A percentile compares a stretch with the other conserved stretches of the same genome.
Evolutionary conservation across 2,113 vertebrate species (phyloP).

Genomic region (Aptenodytes forsteri): DNA sequence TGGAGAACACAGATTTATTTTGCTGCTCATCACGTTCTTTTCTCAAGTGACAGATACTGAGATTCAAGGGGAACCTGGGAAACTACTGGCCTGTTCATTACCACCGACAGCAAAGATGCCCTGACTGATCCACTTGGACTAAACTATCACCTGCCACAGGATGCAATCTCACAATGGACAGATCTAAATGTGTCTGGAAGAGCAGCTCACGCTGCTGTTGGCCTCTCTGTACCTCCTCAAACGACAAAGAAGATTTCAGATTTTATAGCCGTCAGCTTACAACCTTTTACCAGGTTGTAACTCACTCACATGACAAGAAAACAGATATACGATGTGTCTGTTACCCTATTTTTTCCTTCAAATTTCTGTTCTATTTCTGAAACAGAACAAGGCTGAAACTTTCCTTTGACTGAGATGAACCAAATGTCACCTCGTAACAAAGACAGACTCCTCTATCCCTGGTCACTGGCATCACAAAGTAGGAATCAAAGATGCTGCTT

Average conservation of each 20-base stretch:
- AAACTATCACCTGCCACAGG: background rate
- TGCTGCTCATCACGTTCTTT: background rate
- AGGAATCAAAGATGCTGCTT: background rate
- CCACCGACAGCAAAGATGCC: background rate
- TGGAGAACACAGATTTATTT: background rate
- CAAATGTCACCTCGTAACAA: background rate
- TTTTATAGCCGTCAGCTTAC: background rate
- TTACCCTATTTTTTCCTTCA: background rate
- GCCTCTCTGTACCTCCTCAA: background rate
- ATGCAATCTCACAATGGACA: background rate
- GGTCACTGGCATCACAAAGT: background rate
- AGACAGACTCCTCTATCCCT: background rate
- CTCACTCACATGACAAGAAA: background rate
- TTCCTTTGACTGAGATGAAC: background rate
- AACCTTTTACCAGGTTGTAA: background rate
- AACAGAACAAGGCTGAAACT: background rate
- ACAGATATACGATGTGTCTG: background rate
- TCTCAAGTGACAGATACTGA: background rate
- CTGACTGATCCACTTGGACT: background rate
- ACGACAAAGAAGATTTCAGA: background rate
- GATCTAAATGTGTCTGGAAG: background rate
- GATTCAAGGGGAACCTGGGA: background rate
- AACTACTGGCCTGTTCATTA: background rate
- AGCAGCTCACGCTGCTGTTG: background rate
- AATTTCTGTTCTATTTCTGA: background rate